Evolutionary conservation across 2,888 invertebrate genomes (phyloP), one percentile per base, ranked within the genome.

Genomic region (Sisyra terminalis): DNA sequence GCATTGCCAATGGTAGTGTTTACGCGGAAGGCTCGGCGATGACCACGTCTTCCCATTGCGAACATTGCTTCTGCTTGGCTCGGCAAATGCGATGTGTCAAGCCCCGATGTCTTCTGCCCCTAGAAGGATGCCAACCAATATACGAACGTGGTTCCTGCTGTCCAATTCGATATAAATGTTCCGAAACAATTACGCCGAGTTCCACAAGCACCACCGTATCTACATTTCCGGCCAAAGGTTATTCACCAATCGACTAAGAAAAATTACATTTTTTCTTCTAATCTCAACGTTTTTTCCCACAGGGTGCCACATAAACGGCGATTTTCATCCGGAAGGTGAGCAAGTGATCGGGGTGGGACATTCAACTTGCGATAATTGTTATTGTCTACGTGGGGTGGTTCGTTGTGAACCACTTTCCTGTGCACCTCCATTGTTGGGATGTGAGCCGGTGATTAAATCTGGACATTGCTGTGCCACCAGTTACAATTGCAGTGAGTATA

Each of bases 381-480:
- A 82, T 61, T 87, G 87, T 55, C 70, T 86, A 50, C 71, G 75
- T 51, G 83, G 84, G 0, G 61, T 70, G 1, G 69, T 82, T 37
- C 70, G 76, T 35, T 89, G 88, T 59, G 78, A 80, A 48, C 77
- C 78, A 3, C 67, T 84, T 45, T 72, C 78, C 14, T 88, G 87
- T 54, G 76, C 84, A 2, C 79, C 82, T 2, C 71, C 81, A 0
- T 66, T 84, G 45, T 71, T 75, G 48, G 83, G 82, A 40, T 89
- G 88, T 59, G 66, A 65, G 39, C 86, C 88, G 1, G 71, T 86
- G 40, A 71, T 83, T 42, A 75, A 75, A 40, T 67, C 72, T 31
- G 85, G 84, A 2, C 79, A 85, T 55, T 88, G 88, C 60, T 88
- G 88, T 55, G 84, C 88, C 9, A 78, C 82, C 40, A 82, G 82